These are phyloP conservation scores for Nycticorax nycticorax DNA, from an alignment of 2,113 vertebrate genomes.

Conservation along the genomic window DNA sequence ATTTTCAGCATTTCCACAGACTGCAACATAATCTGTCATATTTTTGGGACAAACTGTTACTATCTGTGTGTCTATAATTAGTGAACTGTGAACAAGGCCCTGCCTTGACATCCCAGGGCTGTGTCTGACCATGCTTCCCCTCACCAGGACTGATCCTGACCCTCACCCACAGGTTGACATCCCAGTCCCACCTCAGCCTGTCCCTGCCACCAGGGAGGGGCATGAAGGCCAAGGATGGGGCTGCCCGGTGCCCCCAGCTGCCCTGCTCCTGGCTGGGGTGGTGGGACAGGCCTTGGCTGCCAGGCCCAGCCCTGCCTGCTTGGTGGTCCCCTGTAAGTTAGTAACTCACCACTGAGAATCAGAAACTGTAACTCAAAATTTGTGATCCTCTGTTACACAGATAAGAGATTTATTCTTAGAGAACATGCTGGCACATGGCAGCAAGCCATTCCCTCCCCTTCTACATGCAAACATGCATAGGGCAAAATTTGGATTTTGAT, in stretches of 20 bases:
- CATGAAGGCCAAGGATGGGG: not conserved
- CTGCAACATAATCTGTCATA: not conserved
- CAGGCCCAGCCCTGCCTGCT: not conserved
- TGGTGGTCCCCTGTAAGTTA: not conserved
- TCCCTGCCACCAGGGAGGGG: no score
- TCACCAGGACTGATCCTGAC: not conserved
- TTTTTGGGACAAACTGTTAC: not conserved
- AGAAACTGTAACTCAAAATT: not conserved
- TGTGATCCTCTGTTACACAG: not conserved
- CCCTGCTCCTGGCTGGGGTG: not conserved
- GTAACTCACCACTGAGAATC: not conserved
- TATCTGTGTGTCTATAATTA: not conserved
- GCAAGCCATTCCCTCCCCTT: not conserved
- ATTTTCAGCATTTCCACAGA: not conserved
- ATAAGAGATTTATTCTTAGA: not conserved
- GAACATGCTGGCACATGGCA: not conserved
- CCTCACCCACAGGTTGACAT: not conserved
- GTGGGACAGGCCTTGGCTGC: not conserved
- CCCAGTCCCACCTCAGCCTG: not conserved
- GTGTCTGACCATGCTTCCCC: not conserved
- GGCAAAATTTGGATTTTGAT: not conserved
- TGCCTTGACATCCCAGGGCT: not conserved
- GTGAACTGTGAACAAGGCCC: not conserved
- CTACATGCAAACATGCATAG: not conserved
- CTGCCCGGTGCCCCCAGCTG: fast-evolving